phyloP scores from a whole-genome alignment of 2,797 vertebrate genomes.

The Sparidentex hasta region DNA sequence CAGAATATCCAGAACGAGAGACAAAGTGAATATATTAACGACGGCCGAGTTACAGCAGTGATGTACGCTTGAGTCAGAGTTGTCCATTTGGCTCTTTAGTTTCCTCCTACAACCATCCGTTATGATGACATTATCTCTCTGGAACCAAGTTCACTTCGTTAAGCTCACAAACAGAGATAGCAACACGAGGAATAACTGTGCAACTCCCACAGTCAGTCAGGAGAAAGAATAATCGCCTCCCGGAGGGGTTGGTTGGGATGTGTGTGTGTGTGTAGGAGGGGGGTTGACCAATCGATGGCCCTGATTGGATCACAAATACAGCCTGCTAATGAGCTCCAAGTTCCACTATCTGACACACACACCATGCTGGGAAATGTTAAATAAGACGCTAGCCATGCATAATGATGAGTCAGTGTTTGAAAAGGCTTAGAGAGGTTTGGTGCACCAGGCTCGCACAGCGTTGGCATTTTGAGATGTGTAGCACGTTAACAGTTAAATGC shows the following conservation, averaged over 20 bases:
- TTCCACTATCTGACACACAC: slow-evolving; percentile 50
- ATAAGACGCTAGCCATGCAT: slow-evolving; percentile 55
- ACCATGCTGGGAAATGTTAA: slow-evolving; percentile 64
- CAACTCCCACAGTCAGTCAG: slow-evolving; percentile 51
- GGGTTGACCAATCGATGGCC: slow-evolving; percentile 61
- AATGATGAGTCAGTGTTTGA: slow-evolving; percentile 68
- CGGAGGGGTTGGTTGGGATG: background rate
- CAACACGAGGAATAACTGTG: slow-evolving; percentile 41
- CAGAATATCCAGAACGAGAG: background rate
- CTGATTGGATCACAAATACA: slow-evolving; percentile 68
- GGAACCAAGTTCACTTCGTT: slow-evolving; percentile 36
- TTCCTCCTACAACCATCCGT: slow-evolving; percentile 23
- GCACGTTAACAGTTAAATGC: slow-evolving; percentile 53
- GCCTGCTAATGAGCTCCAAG: slow-evolving; percentile 68
- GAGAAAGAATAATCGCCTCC: slow-evolving; percentile 52
- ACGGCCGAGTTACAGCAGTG: background rate
- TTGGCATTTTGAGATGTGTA: slow-evolving; percentile 54
- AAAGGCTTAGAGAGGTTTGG: slow-evolving; percentile 38
- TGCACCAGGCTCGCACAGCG: slow-evolving; percentile 41
- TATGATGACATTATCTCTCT: slow-evolving; percentile 57
- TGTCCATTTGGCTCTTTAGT: slow-evolving; percentile 12
- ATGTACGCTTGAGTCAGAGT: slow-evolving; percentile 9
- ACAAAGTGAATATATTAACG: background rate
- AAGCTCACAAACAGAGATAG: slow-evolving; percentile 56
- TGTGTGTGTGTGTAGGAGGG: background rate